phyloP scores from a whole-genome alignment of 2,113 vertebrate species.

The Thamnaconus septentrionalis region DNA sequence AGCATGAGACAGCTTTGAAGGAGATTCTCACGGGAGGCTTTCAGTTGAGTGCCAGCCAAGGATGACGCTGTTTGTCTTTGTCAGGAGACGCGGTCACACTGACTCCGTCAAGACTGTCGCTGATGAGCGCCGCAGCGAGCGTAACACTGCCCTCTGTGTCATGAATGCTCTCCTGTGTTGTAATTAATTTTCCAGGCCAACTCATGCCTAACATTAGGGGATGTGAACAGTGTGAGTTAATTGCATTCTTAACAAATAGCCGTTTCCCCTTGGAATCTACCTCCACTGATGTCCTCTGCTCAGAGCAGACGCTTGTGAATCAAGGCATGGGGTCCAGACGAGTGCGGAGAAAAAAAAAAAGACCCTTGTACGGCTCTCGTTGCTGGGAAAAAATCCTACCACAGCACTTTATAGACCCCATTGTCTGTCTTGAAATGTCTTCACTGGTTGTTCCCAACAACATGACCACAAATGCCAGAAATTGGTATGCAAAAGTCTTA shows the following conservation, averaged over 20 bases:
- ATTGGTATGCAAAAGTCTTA: too few species aligned
- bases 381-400: too few species aligned
- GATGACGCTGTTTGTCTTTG: slow-evolving; percentile 7
- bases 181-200: slow-evolving; percentile 59
- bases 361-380: too few species aligned
- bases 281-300: slow-evolving; percentile 18
- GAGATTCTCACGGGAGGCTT: slow-evolving; percentile 19
- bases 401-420: too few species aligned
- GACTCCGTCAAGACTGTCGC: slow-evolving; percentile 28
- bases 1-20: slow-evolving; percentile 19
- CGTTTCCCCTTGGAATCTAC: slow-evolving; percentile 47
- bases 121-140: slow-evolving; percentile 34
- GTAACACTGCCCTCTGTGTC: slow-evolving; percentile 41
- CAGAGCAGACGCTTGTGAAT: slow-evolving; percentile 9
- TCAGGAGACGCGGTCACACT: slow-evolving; percentile 14
- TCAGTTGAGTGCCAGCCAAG: slow-evolving; percentile 13
- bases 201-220: slow-evolving; percentile 44
- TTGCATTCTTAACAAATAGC: slow-evolving; percentile 49
- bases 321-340: too few species aligned
- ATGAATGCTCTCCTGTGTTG: slow-evolving; percentile 59
- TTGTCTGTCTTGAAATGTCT: too few species aligned
- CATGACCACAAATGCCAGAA: too few species aligned
- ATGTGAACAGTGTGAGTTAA: slow-evolving; percentile 45
- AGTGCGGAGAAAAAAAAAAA: too few species aligned
- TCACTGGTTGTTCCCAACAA: too few species aligned